Conservation (phyloP, 2,888 invertebrate species). For the Gonocerus acuteangulatus region DNA sequence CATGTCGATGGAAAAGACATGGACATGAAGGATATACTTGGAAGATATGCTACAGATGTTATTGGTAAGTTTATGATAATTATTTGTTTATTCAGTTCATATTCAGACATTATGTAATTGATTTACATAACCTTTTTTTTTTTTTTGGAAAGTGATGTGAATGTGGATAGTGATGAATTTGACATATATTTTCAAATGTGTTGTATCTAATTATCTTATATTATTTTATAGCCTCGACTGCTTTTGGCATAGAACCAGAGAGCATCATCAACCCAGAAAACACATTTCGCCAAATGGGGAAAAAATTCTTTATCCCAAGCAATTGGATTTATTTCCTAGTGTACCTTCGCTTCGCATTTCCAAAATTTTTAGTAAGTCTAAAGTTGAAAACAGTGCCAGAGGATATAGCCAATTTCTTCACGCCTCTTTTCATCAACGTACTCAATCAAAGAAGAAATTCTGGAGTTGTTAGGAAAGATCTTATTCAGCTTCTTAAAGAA, state of each 20-base stretch:
- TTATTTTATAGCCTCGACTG: constrained; percentile 21
- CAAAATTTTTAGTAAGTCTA: background rate
- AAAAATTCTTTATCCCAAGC: constrained; percentile 2
- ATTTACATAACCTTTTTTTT: too few relatives aligned
- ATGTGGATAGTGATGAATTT: too few relatives aligned
- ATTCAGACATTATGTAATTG: too few relatives aligned
- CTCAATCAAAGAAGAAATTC: constrained; percentile 21
- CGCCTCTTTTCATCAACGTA: constrained; percentile 7
- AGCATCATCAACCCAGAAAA: constrained; percentile 16
- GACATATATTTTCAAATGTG: too few relatives aligned
- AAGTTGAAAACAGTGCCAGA: constrained; percentile 14
- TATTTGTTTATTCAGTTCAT: background rate
- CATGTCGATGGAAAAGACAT: constrained; percentile 9
- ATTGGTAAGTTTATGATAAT: constrained; percentile 13
- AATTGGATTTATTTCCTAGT: background rate
- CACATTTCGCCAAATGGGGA: constrained; percentile 18
- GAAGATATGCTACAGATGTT: constrained; percentile 25
- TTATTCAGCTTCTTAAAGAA: constrained; percentile 27
- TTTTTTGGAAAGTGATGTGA: too few relatives aligned
- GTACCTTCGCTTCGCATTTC: background rate
- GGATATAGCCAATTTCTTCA: constrained; percentile 5
- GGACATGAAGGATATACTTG: constrained; percentile 21
- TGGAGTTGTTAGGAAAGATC: constrained; percentile 20
- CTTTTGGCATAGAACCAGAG: constrained; percentile 28
- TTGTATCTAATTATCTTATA: too few relatives aligned